Percentiles rank a stretch among this genome's conserved stretches.
Evolutionary conservation across 2,888 invertebrate species (phyloP).

Genomic region (Phyllotreta striolata): DNA sequence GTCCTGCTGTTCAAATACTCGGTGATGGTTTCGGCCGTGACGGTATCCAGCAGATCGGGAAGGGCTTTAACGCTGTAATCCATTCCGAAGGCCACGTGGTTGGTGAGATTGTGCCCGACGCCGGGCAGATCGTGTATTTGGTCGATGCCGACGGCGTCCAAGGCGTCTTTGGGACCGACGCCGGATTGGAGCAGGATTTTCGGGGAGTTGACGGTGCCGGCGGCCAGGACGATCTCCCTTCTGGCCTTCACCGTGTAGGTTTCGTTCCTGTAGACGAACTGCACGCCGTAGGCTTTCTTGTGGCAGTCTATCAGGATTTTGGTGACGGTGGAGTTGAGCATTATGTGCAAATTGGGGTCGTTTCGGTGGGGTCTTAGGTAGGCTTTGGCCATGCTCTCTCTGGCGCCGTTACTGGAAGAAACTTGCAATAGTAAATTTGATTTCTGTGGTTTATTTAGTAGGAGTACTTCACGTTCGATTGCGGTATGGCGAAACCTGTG

Average conservation of each 20-base stretch:
- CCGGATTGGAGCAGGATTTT: conserved; percentile 73
- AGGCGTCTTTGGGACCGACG: conserved; percentile 68
- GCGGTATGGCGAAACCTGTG: conserved; percentile 68
- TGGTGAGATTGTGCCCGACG: conserved; percentile 73
- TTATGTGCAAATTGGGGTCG: conserved; percentile 67
- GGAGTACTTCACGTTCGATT: conserved; percentile 67
- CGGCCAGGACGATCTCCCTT: conserved; percentile 69
- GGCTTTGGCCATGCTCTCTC: conserved; percentile 66
- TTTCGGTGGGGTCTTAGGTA: conserved; percentile 67
- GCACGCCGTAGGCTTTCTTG: conserved; percentile 67
- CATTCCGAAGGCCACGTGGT: conserved; percentile 69
- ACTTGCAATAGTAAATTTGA: no score
- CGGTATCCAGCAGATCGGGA: background rate
- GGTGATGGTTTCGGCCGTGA: conserved; percentile 11
- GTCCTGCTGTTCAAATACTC: conserved; percentile 23
- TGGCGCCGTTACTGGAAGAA: conserved; percentile 38
- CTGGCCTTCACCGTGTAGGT: conserved; percentile 62
- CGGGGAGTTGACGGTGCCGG: conserved; percentile 69
- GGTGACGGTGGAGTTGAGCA: conserved; percentile 68
- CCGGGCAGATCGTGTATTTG: conserved; percentile 69
- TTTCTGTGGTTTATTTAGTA: no score
- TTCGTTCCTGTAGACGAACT: conserved; percentile 65
- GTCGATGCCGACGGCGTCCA: conserved; percentile 66
- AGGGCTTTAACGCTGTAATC: conserved; percentile 43
- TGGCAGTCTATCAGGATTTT: conserved; percentile 61